Conservation (phyloP, 2,113 vertebrate species). For the Chaetodon trifascialis region DNA sequence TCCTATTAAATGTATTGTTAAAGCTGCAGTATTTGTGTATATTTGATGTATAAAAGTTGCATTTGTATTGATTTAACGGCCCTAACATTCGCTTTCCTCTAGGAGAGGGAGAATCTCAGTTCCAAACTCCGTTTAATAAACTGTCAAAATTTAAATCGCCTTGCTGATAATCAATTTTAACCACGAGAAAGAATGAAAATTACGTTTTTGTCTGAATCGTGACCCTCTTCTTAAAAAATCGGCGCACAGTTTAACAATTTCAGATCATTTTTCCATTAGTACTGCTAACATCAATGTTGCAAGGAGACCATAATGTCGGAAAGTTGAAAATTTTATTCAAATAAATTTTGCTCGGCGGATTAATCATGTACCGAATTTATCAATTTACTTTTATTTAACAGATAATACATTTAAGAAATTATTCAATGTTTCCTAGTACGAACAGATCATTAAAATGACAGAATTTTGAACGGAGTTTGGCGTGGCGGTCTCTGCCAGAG, state of each 20-base stretch:
- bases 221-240: not conserved
- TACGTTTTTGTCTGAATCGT: rapidly evolving
- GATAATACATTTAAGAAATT: rapidly evolving
- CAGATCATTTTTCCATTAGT: not conserved
- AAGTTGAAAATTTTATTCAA: not conserved
- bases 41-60: not conserved
- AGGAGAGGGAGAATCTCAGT: not conserved
- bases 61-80: rapidly evolving
- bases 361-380: not conserved
- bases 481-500: not conserved
- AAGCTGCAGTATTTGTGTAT: not conserved
- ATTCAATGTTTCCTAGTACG: not conserved
- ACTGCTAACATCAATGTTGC: not conserved
- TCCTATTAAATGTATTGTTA: not conserved
- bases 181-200: rapidly evolving
- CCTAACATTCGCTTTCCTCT: rapidly evolving
- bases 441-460: not conserved
- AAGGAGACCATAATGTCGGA: not conserved
- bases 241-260: not conserved
- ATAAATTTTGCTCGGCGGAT: not conserved
- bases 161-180: not conserved
- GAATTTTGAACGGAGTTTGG: not conserved
- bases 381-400: not conserved
- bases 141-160: not conserved
- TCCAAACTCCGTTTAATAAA: not conserved